These are phyloP conservation scores for Thecophora atra DNA, from an alignment of 2,888 invertebrate genomes.

Conservation along the genomic window DNA sequence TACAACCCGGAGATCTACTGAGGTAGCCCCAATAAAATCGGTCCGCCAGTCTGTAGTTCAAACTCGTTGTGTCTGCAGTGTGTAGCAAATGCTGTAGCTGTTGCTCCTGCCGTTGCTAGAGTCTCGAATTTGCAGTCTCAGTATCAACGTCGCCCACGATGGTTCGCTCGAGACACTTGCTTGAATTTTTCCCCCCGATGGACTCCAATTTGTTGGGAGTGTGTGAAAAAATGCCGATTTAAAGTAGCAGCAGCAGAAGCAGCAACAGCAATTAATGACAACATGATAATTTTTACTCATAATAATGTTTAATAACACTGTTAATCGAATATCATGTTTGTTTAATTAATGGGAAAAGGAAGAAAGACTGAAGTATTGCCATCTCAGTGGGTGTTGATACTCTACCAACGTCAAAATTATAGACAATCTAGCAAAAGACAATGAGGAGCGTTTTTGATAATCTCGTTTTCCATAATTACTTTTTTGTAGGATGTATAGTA, in stretches of 20 bases:
- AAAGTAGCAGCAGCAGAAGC: not conserved
- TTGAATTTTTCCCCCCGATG: not conserved
- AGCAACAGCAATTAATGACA: not conserved
- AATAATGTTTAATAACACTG: slow-evolving; percentile 5
- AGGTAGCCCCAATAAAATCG: slow-evolving; percentile 21
- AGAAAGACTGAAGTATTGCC: too few relatives aligned
- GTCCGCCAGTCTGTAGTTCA: not conserved
- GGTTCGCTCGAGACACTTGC: slow-evolving; percentile 17
- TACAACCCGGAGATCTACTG: slow-evolving; percentile 28
- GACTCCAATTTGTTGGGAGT: not conserved
- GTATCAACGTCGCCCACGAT: slow-evolving; percentile 7
- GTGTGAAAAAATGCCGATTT: slow-evolving; percentile 18
- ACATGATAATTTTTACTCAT: slow-evolving; percentile 4
- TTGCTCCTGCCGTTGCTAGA: not conserved
- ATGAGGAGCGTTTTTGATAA: too few relatives aligned
- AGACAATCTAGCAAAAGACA: too few relatives aligned
- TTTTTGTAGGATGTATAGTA: too few relatives aligned
- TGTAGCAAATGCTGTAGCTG: not conserved
- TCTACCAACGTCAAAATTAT: too few relatives aligned
- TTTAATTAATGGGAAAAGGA: not conserved
- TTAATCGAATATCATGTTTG: slow-evolving; percentile 1
- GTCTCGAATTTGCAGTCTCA: not conserved
- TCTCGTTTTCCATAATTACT: too few relatives aligned
- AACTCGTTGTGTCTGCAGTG: not conserved
- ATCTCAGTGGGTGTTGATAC: too few relatives aligned